These are phyloP conservation scores for Tethya wilhelma DNA, from an alignment of 37 sponge, comb jelly and placozoan species.

Conservation along the genomic window DNA sequence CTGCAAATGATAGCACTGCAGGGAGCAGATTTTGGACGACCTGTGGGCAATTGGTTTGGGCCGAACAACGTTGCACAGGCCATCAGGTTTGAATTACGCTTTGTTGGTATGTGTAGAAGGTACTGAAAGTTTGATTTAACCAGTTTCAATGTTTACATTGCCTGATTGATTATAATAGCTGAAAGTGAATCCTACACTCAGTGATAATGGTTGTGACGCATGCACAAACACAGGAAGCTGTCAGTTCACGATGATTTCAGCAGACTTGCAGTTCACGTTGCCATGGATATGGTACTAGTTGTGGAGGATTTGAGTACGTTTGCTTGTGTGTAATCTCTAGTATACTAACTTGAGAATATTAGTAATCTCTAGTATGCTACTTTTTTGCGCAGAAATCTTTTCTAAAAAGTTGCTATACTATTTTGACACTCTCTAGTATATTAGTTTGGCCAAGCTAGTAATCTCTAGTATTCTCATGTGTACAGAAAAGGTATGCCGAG, in stretches of 20 bases:
- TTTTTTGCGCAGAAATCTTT: too few species aligned
- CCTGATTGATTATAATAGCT: too few species aligned
- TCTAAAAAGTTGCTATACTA: neutral
- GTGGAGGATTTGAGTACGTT: constrained; percentile 88
- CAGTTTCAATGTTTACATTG: neutral
- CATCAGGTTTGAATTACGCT: constrained; percentile 67
- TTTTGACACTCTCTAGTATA: neutral
- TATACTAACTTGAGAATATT: neutral
- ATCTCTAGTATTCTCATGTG: too few species aligned
- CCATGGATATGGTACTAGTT: constrained; percentile 94
- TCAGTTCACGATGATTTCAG: constrained; percentile 79
- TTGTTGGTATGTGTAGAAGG: neutral
- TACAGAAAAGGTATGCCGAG: constrained; percentile 26
- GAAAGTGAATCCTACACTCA: too few species aligned
- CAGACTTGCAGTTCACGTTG: constrained; percentile 90
- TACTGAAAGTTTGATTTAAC: neutral
- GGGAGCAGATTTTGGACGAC: constrained; percentile 82
- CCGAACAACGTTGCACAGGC: constrained; percentile 98
- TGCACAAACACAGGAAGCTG: constrained; percentile 76
- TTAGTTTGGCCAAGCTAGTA: too few species aligned
- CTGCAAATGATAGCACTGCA: constrained; percentile 93
- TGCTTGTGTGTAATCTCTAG: neutral
- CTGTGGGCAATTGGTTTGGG: constrained; percentile 95
- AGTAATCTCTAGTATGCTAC: neutral
- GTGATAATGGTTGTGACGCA: too few species aligned